phyloP scores from a whole-genome alignment of 1,140 invertebrate genomes.

The Drosophila sturtevanti region DNA sequence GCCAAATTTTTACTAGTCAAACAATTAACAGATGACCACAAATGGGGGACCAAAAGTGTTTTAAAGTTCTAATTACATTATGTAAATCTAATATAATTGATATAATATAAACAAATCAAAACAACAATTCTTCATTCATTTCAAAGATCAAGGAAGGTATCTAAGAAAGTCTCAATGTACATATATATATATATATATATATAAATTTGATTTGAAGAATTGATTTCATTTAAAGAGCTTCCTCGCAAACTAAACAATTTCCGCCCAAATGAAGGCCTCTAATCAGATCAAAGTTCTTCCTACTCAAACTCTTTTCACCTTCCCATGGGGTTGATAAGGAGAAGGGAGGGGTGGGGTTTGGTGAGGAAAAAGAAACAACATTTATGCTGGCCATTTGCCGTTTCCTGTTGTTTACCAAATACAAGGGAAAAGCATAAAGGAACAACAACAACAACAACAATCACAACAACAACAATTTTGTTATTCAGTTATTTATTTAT shows the following conservation, averaged over 20 bases:
- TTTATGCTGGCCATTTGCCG: slow-evolving; percentile 16
- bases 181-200: neutral
- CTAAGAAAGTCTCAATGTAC: no score
- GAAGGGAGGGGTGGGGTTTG: neutral
- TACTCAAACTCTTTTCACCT: slow-evolving; percentile 1
- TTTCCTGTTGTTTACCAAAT: slow-evolving; percentile 61
- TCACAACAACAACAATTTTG: slow-evolving; percentile 25
- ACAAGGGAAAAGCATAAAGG: slow-evolving; percentile 18
- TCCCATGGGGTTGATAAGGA: neutral
- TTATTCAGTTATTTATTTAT: slow-evolving; percentile 71
- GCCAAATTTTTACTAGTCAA: no score
- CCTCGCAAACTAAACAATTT: slow-evolving; percentile 31
- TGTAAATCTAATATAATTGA: no score
- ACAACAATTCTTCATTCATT: no score
- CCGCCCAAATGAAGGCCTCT: slow-evolving; percentile 20
- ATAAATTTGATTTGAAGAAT: neutral
- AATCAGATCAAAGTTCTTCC: slow-evolving; percentile 57
- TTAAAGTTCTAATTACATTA: no score
- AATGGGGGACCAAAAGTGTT: no score
- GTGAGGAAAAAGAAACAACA: neutral
- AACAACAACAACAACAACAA: slow-evolving; percentile 23
- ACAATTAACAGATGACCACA: no score
- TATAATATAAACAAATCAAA: no score
- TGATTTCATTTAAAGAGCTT: slow-evolving; percentile 11
- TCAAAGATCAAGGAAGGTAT: no score